Percentiles rank a stretch among this genome's conserved stretches.
These are phyloP conservation scores for Napeogenes inachia DNA, from an alignment of 2,888 invertebrate genomes.

Conservation along the genomic window DNA sequence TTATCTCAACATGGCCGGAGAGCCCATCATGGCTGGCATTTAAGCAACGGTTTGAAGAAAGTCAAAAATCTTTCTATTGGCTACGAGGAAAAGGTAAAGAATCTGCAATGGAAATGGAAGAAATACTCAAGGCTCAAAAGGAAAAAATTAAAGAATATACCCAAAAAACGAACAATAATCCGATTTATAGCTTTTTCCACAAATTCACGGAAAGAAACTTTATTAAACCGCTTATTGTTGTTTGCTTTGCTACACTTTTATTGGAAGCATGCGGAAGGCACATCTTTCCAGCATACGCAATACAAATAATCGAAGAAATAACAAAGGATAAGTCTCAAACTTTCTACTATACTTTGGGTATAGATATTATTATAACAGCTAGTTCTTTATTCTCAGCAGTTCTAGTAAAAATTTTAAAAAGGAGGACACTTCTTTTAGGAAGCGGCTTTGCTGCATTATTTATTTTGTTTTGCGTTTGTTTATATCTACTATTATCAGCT, in stretches of 20 bases:
- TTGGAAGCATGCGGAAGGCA: conserved; percentile 53
- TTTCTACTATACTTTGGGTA: conserved; percentile 46
- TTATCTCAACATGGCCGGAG: conserved; percentile 73
- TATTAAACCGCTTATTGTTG: conserved; percentile 46
- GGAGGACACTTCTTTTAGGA: conserved; percentile 47
- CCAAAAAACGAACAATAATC: conserved; percentile 19
- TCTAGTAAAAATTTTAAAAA: conserved; percentile 47
- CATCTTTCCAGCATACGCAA: conserved; percentile 51
- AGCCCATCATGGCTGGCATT: conserved; percentile 79
- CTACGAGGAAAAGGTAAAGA: conserved; percentile 59
- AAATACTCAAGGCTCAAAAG: conserved; percentile 45
- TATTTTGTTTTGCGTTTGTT: conserved; percentile 40
- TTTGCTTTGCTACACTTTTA: conserved; percentile 39
- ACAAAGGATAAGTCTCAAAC: conserved; percentile 42
- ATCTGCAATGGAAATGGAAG: conserved; percentile 39
- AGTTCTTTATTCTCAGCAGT: conserved; percentile 46
- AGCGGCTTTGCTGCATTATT: conserved; percentile 45
- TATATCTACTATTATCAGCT: conserved; percentile 43
- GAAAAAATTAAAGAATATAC: conserved; percentile 25
- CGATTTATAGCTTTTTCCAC: conserved; percentile 33
- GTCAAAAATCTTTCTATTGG: conserved; percentile 69
- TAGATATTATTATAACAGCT: conserved; percentile 48
- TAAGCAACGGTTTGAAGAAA: conserved; percentile 64
- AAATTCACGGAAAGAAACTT: conserved; percentile 51
- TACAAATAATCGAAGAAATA: conserved; percentile 49